phyloP scores from a whole-genome alignment of 2,113 vertebrate species.

The Leptobrachium leishanense region DNA sequence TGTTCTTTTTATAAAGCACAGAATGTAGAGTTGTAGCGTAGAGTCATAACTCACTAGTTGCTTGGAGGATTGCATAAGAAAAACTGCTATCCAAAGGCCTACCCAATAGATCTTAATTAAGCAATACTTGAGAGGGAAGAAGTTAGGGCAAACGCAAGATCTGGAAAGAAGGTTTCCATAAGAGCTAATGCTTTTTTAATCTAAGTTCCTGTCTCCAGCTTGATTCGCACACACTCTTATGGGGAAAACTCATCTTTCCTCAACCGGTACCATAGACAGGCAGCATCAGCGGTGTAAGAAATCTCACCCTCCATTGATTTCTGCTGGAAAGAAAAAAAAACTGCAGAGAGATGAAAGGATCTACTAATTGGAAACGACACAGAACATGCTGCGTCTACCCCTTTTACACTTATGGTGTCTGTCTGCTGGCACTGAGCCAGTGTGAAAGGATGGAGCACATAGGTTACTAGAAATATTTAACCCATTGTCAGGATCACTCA shows the following conservation, averaged over 20 bases:
- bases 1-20: too few species aligned
- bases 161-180: background rate
- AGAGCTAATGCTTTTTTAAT: constrained; percentile 5
- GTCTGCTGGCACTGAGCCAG: constrained; percentile 53
- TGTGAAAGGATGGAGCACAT: constrained; percentile 42
- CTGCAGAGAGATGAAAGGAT: constrained; percentile 61
- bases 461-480: constrained; percentile 29
- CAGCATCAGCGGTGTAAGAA: constrained; percentile 37
- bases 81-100: background rate
- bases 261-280: constrained; percentile 24
- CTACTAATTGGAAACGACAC: constrained; percentile 68
- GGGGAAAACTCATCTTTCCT: constrained; percentile 28
- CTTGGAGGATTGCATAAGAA: background rate
- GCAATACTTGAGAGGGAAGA: background rate
- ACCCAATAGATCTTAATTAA: background rate
- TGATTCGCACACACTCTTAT: constrained; percentile 9
- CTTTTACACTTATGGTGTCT: constrained; percentile 57
- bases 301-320: constrained; percentile 57
- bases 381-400: constrained; percentile 68
- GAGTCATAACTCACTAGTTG: background rate
- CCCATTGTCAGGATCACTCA: constrained; percentile 18
- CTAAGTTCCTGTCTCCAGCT: background rate
- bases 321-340: constrained; percentile 52
- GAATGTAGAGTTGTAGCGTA: too few species aligned
- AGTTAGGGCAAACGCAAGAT: constrained; percentile 6